Conservation (phyloP, 2,113 vertebrate species). For the Oceanites oceanicus region DNA sequence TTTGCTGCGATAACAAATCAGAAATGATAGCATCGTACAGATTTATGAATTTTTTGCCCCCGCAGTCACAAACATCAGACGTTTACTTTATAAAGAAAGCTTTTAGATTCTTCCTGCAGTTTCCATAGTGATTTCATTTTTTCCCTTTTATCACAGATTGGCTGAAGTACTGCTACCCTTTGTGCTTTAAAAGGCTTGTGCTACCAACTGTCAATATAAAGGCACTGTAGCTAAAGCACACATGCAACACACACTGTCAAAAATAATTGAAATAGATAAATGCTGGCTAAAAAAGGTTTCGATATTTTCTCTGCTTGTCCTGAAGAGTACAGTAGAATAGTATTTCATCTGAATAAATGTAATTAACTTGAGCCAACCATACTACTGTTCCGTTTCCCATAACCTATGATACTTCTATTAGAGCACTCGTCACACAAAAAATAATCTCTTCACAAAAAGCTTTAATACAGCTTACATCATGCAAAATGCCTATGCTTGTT, state of each 20-base stretch:
- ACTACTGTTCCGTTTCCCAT: conserved; percentile 35
- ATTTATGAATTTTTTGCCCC: conserved; percentile 83
- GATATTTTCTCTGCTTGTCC: conserved; percentile 33
- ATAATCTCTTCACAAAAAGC: conserved; percentile 60
- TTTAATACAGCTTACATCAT: conserved; percentile 52
- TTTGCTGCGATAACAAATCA: conserved; percentile 79
- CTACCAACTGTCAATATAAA: conserved; percentile 78
- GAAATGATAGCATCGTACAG: conserved; percentile 78
- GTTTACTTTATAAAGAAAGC: conserved; percentile 83
- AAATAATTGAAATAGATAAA: conserved; percentile 75
- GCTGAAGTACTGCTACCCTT: conserved; percentile 80
- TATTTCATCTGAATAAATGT: conserved; percentile 66
- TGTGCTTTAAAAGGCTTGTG: conserved; percentile 79
- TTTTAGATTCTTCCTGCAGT: conserved; percentile 85
- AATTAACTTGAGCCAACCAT: conserved; percentile 66
- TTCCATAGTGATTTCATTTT: conserved; percentile 87
- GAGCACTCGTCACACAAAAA: conserved; percentile 54
- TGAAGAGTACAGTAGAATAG: conserved; percentile 41
- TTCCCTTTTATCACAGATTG: conserved; percentile 83
- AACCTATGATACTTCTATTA: conserved; percentile 51
- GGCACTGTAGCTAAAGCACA: conserved; percentile 70
- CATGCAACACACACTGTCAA: conserved; percentile 63
- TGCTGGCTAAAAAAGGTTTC: conserved; percentile 33
- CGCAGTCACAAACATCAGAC: conserved; percentile 82
- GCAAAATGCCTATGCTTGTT: conserved; percentile 49